phyloP scores from a whole-genome alignment of 1,140 invertebrate species.

The Aphelinus certus region DNA sequence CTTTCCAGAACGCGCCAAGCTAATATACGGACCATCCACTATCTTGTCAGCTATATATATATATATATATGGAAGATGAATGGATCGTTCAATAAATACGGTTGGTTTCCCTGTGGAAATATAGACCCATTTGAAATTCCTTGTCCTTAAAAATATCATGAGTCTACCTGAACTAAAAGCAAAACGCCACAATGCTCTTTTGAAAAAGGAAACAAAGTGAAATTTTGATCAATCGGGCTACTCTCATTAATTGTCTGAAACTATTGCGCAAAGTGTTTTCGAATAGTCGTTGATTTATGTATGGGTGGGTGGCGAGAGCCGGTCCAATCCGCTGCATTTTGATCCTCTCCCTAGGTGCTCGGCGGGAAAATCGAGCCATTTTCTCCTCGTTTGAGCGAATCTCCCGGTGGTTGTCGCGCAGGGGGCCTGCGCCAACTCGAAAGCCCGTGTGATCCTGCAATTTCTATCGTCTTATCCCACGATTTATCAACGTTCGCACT shows the following conservation, averaged over 20 bases:
- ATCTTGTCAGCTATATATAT: too few relatives aligned
- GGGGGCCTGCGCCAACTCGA: background rate
- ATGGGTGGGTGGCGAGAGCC: background rate
- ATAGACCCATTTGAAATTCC: too few relatives aligned
- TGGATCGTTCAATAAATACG: too few relatives aligned
- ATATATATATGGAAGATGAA: too few relatives aligned
- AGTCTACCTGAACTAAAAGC: background rate
- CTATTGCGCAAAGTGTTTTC: constrained; percentile 31
- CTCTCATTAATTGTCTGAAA: constrained; percentile 21
- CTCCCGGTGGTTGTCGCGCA: background rate
- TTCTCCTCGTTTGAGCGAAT: constrained; percentile 27
- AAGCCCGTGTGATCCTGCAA: constrained; percentile 15
- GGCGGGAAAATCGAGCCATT: constrained; percentile 23
- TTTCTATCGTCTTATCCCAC: constrained; percentile 26
- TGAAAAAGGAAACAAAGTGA: background rate
- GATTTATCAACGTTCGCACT: constrained; percentile 3
- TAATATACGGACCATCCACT: too few relatives aligned
- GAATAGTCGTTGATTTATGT: constrained; percentile 32
- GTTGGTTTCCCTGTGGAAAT: too few relatives aligned
- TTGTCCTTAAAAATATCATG: too few relatives aligned
- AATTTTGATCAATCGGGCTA: constrained; percentile 7
- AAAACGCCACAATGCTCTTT: background rate
- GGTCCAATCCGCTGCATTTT: constrained; percentile 3
- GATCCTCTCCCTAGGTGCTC: background rate
- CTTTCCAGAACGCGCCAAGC: too few relatives aligned